Evolutionary conservation across 2,113 vertebrate genomes (phyloP).

Genomic region (Scomber scombrus): DNA sequence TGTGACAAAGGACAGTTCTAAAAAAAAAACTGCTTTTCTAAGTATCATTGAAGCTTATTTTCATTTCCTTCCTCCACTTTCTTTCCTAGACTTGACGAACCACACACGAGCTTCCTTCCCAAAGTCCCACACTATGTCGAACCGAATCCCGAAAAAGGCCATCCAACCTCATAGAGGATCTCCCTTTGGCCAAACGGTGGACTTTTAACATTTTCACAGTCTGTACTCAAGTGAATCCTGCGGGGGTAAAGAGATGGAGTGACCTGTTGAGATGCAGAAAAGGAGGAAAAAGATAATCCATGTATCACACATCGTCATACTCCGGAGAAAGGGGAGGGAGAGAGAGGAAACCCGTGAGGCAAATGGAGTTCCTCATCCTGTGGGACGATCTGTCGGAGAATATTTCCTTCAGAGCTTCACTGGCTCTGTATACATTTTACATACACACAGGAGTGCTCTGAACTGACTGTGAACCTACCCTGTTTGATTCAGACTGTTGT

Average conservation of each 20-base stretch:
- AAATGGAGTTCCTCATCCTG: constrained; percentile 70
- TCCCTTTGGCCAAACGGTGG: constrained; percentile 1
- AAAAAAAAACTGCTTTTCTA: constrained; percentile 2
- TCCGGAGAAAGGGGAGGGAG: background rate
- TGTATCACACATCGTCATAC: constrained; percentile 52
- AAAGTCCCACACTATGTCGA: constrained; percentile 25
- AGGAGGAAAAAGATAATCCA: constrained; percentile 14
- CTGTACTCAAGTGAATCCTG: constrained; percentile 28
- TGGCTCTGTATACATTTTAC: constrained; percentile 55
- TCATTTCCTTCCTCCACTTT: constrained; percentile 12
- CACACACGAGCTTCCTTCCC: constrained; percentile 21
- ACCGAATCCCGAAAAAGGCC: constrained; percentile 7
- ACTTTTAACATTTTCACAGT: constrained; percentile 31
- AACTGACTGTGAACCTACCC: constrained; percentile 68
- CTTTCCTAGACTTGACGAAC: constrained; percentile 55
- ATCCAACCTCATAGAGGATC: constrained; percentile 9
- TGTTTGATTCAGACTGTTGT: constrained; percentile 28
- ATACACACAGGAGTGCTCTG: constrained; percentile 54
- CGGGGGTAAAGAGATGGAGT: constrained; percentile 2
- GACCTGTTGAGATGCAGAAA: constrained; percentile 49
- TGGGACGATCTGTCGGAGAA: constrained; percentile 46
- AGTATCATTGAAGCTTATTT: constrained; percentile 5
- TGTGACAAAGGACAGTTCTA: constrained; percentile 12
- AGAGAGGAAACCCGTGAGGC: constrained; percentile 38
- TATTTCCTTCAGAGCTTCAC: constrained; percentile 42